Evolutionary conservation across 1,140 invertebrate species (phyloP).

Genomic region (Drosophila jambulina): DNA sequence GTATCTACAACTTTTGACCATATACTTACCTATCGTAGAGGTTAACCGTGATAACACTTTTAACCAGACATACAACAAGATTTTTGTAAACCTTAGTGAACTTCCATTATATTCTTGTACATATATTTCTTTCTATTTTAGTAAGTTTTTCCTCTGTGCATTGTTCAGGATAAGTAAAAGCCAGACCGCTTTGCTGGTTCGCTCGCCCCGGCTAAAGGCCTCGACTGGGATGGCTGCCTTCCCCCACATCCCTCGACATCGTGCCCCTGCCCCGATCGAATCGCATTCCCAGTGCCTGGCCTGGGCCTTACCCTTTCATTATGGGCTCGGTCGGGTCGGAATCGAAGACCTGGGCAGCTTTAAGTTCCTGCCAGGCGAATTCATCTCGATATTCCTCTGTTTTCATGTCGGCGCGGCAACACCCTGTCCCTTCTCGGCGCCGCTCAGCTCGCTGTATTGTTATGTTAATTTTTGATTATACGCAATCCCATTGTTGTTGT

Average conservation of each 20-base stretch:
- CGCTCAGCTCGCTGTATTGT: constrained; percentile 59
- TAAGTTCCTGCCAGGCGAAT: constrained; percentile 68
- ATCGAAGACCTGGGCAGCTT: constrained; percentile 40
- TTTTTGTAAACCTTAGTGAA: background rate
- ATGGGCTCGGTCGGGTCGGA: constrained; percentile 41
- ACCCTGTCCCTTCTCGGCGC: constrained; percentile 35
- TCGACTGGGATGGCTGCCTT: constrained; percentile 25
- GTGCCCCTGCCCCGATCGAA: constrained; percentile 4
- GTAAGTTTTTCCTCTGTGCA: background rate
- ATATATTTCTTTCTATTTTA: background rate
- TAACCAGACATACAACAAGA: too few species aligned
- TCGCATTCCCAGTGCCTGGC: constrained; percentile 22
- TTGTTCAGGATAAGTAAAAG: background rate
- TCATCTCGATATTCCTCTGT: constrained; percentile 53
- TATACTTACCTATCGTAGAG: too few species aligned
- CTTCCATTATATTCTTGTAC: too few species aligned
- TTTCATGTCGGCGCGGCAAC: constrained; percentile 53
- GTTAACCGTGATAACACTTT: too few species aligned
- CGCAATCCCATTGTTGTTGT: constrained; percentile 69
- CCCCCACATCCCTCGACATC: background rate
- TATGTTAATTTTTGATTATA: constrained; percentile 81
- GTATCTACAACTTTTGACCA: background rate
- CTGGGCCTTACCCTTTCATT: constrained; percentile 77
- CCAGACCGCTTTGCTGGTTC: constrained; percentile 26
- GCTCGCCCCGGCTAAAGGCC: constrained; percentile 52